phyloP scores from a whole-genome alignment of 2,113 vertebrate genomes.

The Noturus placidus region DNA sequence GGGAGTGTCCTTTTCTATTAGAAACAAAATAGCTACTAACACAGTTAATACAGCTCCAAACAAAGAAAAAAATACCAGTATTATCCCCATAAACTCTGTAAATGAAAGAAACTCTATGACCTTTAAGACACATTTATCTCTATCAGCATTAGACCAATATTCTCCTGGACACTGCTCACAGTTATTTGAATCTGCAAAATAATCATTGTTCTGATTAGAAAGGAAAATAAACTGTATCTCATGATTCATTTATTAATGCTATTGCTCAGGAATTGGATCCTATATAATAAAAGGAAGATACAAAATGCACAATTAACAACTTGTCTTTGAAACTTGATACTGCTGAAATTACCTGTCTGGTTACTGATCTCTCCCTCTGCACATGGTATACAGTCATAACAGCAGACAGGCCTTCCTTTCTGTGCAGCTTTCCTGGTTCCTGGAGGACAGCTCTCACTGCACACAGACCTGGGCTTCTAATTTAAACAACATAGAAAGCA shows the following conservation, averaged over 20 bases:
- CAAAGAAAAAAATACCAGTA: not conserved
- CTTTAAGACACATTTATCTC: constrained; percentile 67
- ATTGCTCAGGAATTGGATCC: constrained; percentile 42
- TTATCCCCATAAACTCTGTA: constrained; percentile 22
- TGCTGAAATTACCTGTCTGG: constrained; percentile 55
- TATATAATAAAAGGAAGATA: constrained; percentile 55
- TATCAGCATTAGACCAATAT: constrained; percentile 68
- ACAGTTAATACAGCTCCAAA: not conserved
- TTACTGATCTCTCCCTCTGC: constrained; percentile 61
- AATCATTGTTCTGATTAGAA: constrained; percentile 34
- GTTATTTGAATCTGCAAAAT: constrained; percentile 71
- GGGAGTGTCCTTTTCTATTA: constrained; percentile 45
- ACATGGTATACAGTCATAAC: constrained; percentile 61
- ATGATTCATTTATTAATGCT: not conserved
- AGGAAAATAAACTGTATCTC: not conserved
- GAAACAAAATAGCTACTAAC: not conserved
- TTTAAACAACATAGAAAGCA: not conserved
- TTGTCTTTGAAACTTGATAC: constrained; percentile 6
- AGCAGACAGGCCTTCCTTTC: constrained; percentile 48
- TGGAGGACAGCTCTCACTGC: constrained; percentile 28
- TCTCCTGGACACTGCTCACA: constrained; percentile 70
- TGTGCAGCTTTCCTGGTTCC: constrained; percentile 61
- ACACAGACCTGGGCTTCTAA: not conserved
- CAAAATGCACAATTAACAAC: constrained; percentile 62
- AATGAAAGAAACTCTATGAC: constrained; percentile 67